Evolutionary conservation across 2,888 invertebrate species (phyloP).

Genomic region (Hedya salicella): DNA sequence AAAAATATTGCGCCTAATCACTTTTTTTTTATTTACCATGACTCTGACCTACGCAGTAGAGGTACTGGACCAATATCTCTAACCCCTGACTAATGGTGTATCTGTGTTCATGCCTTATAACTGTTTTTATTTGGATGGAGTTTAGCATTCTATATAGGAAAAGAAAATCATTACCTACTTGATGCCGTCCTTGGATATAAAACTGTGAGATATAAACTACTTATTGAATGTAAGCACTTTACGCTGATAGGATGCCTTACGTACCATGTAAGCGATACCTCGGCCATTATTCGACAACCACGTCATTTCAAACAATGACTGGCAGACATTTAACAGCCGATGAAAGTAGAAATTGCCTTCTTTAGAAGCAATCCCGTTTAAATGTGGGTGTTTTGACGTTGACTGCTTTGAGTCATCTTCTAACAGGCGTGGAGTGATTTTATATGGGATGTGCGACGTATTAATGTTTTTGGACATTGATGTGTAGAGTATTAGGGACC

Average conservation of each 20-base stretch:
- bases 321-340: constrained; percentile 45
- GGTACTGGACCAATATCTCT: too few species aligned
- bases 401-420: not conserved
- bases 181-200: too few species aligned
- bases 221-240: constrained; percentile 2
- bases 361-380: constrained; percentile 41
- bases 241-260: not conserved
- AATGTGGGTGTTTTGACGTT: constrained; percentile 23
- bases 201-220: not conserved
- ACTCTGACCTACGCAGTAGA: too few species aligned
- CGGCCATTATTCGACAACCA: constrained; percentile 46
- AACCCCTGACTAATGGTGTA: too few species aligned
- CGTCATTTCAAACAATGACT: constrained; percentile 61
- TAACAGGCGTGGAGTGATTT: not conserved
- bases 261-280: constrained; percentile 18
- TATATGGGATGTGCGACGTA: not conserved
- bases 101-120: too few species aligned
- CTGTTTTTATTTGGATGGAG: too few species aligned
- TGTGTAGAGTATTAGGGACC: too few species aligned
- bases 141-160: too few species aligned
- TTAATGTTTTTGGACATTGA: too few species aligned
- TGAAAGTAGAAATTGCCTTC: constrained; percentile 52
- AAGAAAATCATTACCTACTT: too few species aligned
- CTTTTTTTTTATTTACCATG: too few species aligned
- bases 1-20: too few species aligned